Evolutionary conservation across 2,113 vertebrate genomes (phyloP), one percentile per base, ranked within the genome.

Genomic region (Sebastes fasciatus): DNA sequence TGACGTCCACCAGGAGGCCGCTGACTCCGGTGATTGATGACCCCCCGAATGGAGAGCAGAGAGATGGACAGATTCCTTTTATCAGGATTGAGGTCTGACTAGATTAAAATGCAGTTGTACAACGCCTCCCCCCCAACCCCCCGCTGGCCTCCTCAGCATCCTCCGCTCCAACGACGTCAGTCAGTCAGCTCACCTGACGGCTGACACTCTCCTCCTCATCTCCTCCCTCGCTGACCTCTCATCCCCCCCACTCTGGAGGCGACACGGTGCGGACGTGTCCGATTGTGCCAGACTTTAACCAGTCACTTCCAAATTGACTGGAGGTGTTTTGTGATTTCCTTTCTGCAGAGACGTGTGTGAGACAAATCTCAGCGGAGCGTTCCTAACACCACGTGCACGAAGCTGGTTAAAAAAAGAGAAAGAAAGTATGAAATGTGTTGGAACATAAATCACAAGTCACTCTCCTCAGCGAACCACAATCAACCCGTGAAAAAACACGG

Each of bases 41-140:
- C 66, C 80, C 76, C 64, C 81, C 75, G 84, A 90, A 89, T 80
- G 72, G 80, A 84, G 75, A 64, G n/a, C 60, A 89, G 86, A 80
- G 81, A 86, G 85, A 90, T 79, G 82, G 90, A 90, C 89, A 83
- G 79, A 86, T 88, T 82, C 85, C 87, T 93, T 93, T 93, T 93
- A 93, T 90, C 87, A 74, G 79, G 80, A 85, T 80, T 88, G 89
- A 91, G 81, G 79, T 66, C 84, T 76, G 87, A 93, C 92, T 92
- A 89, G 91, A 92, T 93, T 92, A 94, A 93, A 93, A 90, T 71
- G 70, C 83, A 91, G 63, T 93, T 92, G 86, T 87, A 88, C 91
- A 89, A 70, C 65, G 34, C 75, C 80, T 63, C 73, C 71, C 61
- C 77, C 82, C 68, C 72, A 34, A 34, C 23, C 8, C 70, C 64